These are phyloP conservation scores for Mycteria americana DNA, from an alignment of 2,797 vertebrate species.

Conservation along the genomic window DNA sequence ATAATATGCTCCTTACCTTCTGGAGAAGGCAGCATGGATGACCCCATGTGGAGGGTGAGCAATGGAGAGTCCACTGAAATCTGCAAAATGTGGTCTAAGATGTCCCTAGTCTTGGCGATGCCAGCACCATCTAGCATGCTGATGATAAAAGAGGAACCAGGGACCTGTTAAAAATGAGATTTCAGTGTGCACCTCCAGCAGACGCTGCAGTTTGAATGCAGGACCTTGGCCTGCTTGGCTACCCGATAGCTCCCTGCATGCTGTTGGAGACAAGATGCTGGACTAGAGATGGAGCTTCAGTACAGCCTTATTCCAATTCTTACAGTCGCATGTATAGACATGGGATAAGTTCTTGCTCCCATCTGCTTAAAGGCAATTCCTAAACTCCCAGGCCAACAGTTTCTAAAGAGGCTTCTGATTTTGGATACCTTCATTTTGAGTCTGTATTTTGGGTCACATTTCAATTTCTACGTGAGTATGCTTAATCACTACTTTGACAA, in stretches of 20 bases:
- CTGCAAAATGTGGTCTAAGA: not conserved
- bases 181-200: not conserved
- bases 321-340: rapidly evolving
- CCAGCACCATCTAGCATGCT: not conserved
- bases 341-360: not conserved
- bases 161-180: not conserved
- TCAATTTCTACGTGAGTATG: not conserved
- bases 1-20: not conserved
- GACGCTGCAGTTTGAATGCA: not conserved
- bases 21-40: not conserved
- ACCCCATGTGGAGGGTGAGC: not conserved
- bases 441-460: not conserved
- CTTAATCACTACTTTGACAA: not conserved
- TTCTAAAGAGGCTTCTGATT: not conserved
- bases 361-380: not conserved
- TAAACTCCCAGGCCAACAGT: not conserved
- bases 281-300: not conserved
- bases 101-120: not conserved
- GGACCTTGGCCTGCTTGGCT: not conserved
- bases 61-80: not conserved
- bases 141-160: not conserved
- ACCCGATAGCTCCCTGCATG: not conserved
- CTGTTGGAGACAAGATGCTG: not conserved
- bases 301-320: not conserved
- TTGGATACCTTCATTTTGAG: not conserved